phyloP scores from a whole-genome alignment of 2,888 invertebrate genomes.

The Dicyrtoma fusca region DNA sequence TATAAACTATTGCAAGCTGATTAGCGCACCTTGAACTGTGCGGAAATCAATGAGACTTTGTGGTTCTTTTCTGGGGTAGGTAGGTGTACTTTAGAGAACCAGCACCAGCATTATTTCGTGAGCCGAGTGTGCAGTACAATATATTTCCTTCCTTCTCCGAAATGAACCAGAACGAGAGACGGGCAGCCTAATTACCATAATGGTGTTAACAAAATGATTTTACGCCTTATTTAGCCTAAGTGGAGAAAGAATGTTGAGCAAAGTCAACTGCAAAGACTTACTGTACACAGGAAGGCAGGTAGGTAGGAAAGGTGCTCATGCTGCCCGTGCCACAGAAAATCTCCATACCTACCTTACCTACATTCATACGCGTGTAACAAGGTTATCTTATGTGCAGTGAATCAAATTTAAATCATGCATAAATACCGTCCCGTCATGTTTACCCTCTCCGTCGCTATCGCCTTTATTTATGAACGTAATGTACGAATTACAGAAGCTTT shows the following conservation, averaged over 20 bases:
- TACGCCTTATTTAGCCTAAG: constrained; percentile 21
- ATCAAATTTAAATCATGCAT: no score
- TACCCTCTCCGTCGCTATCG: constrained; percentile 14
- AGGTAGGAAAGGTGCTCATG: neutral
- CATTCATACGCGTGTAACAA: constrained; percentile 7
- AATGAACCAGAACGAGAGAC: neutral
- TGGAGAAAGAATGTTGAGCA: constrained; percentile 2
- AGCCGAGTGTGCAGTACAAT: no score
- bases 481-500: constrained; percentile 9
- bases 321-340: neutral
- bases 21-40: no score
- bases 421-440: constrained; percentile 3
- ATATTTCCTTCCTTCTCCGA: no score
- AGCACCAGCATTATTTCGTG: no score
- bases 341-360: neutral
- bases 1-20: no score
- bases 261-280: no score
- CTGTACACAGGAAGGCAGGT: neutral
- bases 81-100: no score
- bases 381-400: neutral
- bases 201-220: constrained; percentile 25
- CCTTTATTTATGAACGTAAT: constrained; percentile 10
- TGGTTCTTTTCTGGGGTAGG: no score
- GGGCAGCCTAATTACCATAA: constrained; percentile 26
- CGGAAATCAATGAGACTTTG: no score